A percentile compares a stretch with the other conserved stretches of the same genome.
phyloP scores from a whole-genome alignment of 2,113 vertebrate species.

The Ascaphus truei region DNA sequence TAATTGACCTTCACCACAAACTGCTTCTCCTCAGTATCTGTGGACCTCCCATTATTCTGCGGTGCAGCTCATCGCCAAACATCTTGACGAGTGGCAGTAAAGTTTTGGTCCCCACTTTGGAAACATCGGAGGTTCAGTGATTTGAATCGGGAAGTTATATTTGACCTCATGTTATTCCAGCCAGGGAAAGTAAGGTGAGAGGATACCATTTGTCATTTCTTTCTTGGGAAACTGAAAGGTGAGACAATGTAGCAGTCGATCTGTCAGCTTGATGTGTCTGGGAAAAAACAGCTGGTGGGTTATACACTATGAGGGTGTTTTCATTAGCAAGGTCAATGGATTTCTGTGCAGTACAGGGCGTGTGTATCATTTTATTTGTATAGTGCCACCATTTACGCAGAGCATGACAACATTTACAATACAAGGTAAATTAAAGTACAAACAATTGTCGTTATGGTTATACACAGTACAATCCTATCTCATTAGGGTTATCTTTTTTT shows the following conservation, averaged over 20 bases:
- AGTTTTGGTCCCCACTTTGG: neutral
- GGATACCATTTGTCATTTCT: neutral
- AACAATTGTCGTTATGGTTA: too few relatives aligned
- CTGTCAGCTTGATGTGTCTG: neutral
- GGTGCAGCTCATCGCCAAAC: neutral
- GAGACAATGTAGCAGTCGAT: neutral
- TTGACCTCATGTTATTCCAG: neutral
- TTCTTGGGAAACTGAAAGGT: neutral
- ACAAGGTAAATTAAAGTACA: too few relatives aligned
- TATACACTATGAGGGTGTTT: neutral
- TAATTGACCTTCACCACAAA: too few relatives aligned
- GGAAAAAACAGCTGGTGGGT: neutral
- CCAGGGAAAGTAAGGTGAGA: neutral
- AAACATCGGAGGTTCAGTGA: neutral
- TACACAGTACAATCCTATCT: too few relatives aligned
- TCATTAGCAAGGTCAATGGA: neutral
- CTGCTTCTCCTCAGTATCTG: too few relatives aligned
- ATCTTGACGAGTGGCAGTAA: neutral
- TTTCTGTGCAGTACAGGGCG: neutral
- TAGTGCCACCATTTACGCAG: too few relatives aligned
- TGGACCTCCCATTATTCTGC: too few relatives aligned
- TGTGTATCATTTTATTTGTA: neutral
- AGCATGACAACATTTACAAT: too few relatives aligned
- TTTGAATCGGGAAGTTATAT: neutral
- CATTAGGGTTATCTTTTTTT: too few relatives aligned